Evolutionary conservation across 2,888 invertebrate genomes (phyloP).

Genomic region (Eupithecia pulchellata): DNA sequence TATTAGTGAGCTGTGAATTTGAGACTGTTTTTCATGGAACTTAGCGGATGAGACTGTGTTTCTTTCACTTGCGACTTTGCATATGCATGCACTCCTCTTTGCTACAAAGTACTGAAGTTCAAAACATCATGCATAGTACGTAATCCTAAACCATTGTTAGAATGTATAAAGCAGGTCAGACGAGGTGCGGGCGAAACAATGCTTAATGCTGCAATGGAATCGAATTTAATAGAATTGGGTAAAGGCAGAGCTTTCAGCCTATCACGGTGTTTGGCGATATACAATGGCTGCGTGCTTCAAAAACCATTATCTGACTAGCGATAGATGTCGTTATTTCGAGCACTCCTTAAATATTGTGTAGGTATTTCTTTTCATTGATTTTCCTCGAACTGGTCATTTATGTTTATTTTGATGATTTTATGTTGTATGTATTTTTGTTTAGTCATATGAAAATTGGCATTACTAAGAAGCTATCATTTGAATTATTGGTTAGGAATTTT

Average conservation of each 20-base stretch:
- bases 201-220: constrained; percentile 44
- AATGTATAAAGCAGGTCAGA: constrained; percentile 55
- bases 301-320: neutral
- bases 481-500: too few species aligned
- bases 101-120: neutral
- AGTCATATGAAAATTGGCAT: too few species aligned
- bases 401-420: neutral
- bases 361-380: too few species aligned
- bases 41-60: neutral
- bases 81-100: neutral
- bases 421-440: too few species aligned
- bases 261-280: constrained; percentile 26
- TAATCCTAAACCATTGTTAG: constrained; percentile 43
- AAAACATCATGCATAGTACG: neutral
- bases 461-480: too few species aligned
- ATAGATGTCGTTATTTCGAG: neutral
- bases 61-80: neutral
- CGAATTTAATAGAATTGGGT: constrained; percentile 41
- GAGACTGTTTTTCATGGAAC: neutral
- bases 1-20: neutral
- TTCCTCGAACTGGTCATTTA: neutral
- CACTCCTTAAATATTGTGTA: too few species aligned
- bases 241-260: constrained; percentile 35
- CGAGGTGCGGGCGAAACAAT: constrained; percentile 55
- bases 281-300: constrained; percentile 13